These are phyloP conservation scores for Lysandra coridon DNA, from an alignment of 2,888 invertebrate species.

Conservation along the genomic window DNA sequence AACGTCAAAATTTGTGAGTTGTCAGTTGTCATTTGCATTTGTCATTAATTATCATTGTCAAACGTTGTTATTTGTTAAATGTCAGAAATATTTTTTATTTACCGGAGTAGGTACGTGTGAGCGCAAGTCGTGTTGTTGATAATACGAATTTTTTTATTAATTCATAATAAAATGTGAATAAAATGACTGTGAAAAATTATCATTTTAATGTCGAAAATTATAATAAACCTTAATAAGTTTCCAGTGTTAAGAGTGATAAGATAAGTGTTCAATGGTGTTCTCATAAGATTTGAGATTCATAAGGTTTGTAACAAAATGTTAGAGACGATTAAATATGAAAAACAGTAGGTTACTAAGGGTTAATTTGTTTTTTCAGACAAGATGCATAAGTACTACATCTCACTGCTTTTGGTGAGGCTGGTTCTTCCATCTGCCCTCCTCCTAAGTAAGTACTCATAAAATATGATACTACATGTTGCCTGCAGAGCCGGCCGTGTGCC, in stretches of 20 bases:
- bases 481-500: neutral
- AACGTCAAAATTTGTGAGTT: too few relatives aligned
- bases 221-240: neutral
- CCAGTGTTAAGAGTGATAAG: constrained; percentile 19
- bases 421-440: constrained; percentile 64
- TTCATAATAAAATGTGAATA: constrained; percentile 5
- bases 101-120: neutral
- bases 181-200: constrained; percentile 14
- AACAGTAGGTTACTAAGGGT: neutral
- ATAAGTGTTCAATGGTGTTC: constrained; percentile 23
- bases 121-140: neutral
- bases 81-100: neutral
- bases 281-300: neutral
- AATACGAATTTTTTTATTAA: neutral
- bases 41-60: too few relatives aligned
- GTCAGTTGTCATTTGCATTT: too few relatives aligned
- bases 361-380: constrained; percentile 52
- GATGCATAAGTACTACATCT: constrained; percentile 60
- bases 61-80: too few relatives aligned
- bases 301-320: constrained; percentile 7
- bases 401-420: constrained; percentile 59
- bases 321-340: neutral
- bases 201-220: neutral
- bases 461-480: neutral
- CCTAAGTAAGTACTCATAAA: constrained; percentile 58